Evolutionary conservation across 2,888 invertebrate genomes (phyloP).

Genomic region (Pimpla rufipes): DNA sequence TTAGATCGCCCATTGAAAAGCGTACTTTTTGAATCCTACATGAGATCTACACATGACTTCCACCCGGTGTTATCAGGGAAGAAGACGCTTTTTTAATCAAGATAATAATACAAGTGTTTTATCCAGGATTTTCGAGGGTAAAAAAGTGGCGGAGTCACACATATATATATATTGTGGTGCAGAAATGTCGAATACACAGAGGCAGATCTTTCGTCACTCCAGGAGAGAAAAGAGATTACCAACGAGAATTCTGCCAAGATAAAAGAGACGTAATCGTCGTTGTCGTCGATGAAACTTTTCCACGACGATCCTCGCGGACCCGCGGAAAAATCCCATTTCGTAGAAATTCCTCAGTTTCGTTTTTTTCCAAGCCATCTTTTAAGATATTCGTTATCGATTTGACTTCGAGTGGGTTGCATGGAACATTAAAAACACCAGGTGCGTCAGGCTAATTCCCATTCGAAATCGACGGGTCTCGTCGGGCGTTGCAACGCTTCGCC

Average conservation of each 20-base stretch:
- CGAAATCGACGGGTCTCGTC: neutral
- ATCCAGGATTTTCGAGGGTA: too few species aligned
- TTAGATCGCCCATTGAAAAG: too few species aligned
- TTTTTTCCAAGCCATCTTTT: neutral
- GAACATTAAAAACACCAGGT: neutral
- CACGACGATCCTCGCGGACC: constrained; percentile 34
- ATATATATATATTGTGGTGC: neutral
- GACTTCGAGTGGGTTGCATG: neutral
- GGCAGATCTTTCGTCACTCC: neutral
- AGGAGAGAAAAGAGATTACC: neutral
- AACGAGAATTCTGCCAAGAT: neutral
- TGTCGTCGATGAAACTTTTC: constrained; percentile 49
- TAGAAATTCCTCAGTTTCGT: neutral
- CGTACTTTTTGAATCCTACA: too few species aligned
- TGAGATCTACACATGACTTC: too few species aligned
- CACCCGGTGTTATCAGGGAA: too few species aligned
- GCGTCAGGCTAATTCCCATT: neutral
- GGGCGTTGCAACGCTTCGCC: neutral
- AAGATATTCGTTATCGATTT: neutral
- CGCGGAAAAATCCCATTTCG: constrained; percentile 40
- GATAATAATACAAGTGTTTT: too few species aligned
- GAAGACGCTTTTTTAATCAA: too few species aligned
- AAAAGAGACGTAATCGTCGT: constrained; percentile 14
- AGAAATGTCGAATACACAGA: constrained; percentile 1
- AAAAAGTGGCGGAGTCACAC: too few species aligned